Evolutionary conservation across 2,888 invertebrate genomes (phyloP), one percentile per base, ranked within the genome.

Genomic region (Lordiphosa fenestrarum): DNA sequence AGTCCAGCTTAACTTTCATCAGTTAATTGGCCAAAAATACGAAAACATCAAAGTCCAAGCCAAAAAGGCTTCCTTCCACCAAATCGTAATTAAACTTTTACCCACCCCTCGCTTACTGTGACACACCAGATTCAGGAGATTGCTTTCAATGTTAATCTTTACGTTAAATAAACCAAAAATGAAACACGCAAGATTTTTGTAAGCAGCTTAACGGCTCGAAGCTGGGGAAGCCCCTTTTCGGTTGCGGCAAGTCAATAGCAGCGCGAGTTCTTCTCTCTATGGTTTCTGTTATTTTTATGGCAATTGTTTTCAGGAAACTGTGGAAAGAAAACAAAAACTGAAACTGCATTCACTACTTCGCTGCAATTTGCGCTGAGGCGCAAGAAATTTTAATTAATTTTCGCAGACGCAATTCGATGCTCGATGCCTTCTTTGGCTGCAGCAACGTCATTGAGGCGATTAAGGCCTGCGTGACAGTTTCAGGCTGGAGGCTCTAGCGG

Each of bases 111-210:
- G 12, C 46, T 74, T 74, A 82, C 74, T 73, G 62, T 65, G 82
- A 70, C 81, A 70, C 76, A 67, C 81, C 82, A 53, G 71, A 60
- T 66, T 50, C 64, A 21, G 30, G 53, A 53, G 54, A 66, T 70
- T 73, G 75, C 57, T 59, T 65, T 35, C 57, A 50, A 62, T 71
- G 78, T 66, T 77, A 84, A 77, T 77, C 76, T 82, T 51, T 66
- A 68, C 47, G 75, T 82, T 84, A 77, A 77, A 77, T 71, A 77
- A 76, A 67, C 71, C 74, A 77, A 65, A 57, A 62, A 47, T 52
- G 83, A 77, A 84, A 77, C 82, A 84, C 83, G 82, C 74, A 77
- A 84, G 71, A 77, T 82, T 77, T 61, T 42, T 58, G 60, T 77
- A 77, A 77, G 65, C 76, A 55, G 82, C 82, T 77, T 77, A 84